A percentile compares a stretch with the other conserved stretches of the same genome.
Conservation (phyloP, 1,140 invertebrate genomes). For the Habropoda laboriosa region DNA sequence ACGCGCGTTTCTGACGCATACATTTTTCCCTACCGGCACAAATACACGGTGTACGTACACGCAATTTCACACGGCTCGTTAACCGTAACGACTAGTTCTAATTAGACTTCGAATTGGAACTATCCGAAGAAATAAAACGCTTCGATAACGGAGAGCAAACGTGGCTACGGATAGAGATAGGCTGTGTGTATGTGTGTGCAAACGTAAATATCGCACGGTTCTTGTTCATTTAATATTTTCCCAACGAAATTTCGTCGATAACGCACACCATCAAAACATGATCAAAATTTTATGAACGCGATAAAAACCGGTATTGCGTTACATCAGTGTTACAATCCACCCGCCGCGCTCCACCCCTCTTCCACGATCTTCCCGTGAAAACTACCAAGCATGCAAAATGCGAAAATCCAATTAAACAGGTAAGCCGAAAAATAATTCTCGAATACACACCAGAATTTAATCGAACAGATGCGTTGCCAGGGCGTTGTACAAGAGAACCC, state of each 20-base stretch:
- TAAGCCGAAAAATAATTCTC: slow-evolving; percentile 43
- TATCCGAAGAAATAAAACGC: background rate
- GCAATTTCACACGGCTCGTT: background rate
- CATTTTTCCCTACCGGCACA: background rate
- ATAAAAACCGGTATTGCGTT: background rate
- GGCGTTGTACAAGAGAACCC: background rate
- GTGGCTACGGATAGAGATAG: no score
- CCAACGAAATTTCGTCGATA: background rate
- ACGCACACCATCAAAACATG: background rate
- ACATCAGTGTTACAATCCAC: background rate
- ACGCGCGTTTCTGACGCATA: background rate
- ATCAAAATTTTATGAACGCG: background rate
- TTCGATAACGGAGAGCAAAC: background rate
- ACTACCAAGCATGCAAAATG: background rate
- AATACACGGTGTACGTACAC: no score
- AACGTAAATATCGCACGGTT: no score
- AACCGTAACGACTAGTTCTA: background rate
- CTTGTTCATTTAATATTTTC: background rate
- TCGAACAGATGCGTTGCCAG: background rate
- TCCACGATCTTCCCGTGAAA: background rate
- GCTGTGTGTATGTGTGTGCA: no score
- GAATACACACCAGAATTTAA: slow-evolving; percentile 15
- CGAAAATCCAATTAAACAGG: slow-evolving; percentile 30
- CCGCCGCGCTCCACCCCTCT: background rate
- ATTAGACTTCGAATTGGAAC: background rate